Evolutionary conservation across 2,797 vertebrate species (phyloP).

Genomic region (Falco novaeseelandiae): DNA sequence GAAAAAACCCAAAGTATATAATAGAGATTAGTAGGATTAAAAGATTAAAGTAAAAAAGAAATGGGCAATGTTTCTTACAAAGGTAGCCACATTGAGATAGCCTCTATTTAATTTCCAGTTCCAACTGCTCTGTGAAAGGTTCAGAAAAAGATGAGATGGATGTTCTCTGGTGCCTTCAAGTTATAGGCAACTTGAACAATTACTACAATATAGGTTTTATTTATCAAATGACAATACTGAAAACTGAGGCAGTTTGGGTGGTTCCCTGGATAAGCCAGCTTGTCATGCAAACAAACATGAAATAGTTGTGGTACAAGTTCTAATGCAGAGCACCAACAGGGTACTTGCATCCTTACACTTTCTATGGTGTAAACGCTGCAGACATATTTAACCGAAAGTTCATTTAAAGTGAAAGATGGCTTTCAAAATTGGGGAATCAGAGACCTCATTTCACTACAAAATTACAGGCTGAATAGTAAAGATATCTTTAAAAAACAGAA

Average conservation of each 20-base stretch:
- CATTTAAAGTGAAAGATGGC: background rate
- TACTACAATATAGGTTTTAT: background rate
- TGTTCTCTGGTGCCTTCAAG: background rate
- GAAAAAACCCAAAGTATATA: background rate
- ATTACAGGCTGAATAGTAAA: background rate
- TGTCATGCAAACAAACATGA: background rate
- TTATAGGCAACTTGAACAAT: background rate
- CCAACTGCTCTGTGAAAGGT: background rate
- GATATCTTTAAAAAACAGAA: fast-evolving
- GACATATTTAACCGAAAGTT: background rate
- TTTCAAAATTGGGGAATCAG: background rate
- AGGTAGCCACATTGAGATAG: background rate
- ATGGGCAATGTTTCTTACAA: background rate
- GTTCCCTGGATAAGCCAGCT: background rate
- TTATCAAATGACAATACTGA: background rate
- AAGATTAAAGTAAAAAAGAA: background rate
- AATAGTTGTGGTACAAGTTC: background rate
- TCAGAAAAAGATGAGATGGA: background rate
- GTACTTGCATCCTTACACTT: background rate
- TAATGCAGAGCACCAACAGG: fast-evolving
- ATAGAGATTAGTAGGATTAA: slow-evolving; percentile 33
- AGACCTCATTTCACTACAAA: background rate
- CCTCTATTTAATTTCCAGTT: background rate
- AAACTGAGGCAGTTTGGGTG: background rate
- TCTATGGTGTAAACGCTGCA: background rate